Percentiles rank a stretch among this genome's conserved stretches.
Conservation (phyloP, 2,888 invertebrate genomes). For the Clostera curtula region DNA sequence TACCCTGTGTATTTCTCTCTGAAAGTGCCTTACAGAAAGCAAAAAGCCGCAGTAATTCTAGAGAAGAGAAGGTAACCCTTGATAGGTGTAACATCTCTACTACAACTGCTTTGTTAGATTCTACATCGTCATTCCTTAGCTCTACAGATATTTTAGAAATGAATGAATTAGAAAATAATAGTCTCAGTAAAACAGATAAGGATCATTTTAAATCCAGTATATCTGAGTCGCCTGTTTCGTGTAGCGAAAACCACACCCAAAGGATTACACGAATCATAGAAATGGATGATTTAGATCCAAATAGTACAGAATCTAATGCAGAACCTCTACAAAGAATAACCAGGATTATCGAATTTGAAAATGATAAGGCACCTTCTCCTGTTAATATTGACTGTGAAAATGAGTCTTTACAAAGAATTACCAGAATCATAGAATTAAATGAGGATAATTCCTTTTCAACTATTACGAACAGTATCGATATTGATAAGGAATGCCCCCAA, state of each 20-base stretch:
- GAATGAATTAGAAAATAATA: conserved; percentile 29
- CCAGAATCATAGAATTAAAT: conserved; percentile 58
- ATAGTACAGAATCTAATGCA: conserved; percentile 44
- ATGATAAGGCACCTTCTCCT: conserved; percentile 41
- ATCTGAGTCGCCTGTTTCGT: conserved; percentile 16
- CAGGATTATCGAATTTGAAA: conserved; percentile 62
- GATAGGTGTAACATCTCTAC: conserved; percentile 46
- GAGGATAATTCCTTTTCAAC: conserved; percentile 58
- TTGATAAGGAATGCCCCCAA: conserved; percentile 46
- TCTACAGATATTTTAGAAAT: conserved; percentile 46
- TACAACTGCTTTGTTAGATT: conserved; percentile 48
- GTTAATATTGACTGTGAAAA: conserved; percentile 39
- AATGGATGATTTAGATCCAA: conserved; percentile 50
- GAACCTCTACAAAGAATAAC: conserved; percentile 61
- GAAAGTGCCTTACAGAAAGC: conserved; percentile 66
- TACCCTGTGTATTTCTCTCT: conserved; percentile 69
- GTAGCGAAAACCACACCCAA: conserved; percentile 47
- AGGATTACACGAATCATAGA: conserved; percentile 67
- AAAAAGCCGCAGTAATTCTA: conserved; percentile 60
- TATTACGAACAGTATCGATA: conserved; percentile 43
- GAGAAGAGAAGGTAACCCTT: conserved; percentile 61
- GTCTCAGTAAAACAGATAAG: conserved; percentile 31
- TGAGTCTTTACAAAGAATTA: conserved; percentile 55
- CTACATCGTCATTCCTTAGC: conserved; percentile 43
- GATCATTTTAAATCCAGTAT: conserved; percentile 31